These are phyloP conservation scores for Ellobium chinense DNA, from an alignment of 2,888 invertebrate genomes.

Conservation along the genomic window DNA sequence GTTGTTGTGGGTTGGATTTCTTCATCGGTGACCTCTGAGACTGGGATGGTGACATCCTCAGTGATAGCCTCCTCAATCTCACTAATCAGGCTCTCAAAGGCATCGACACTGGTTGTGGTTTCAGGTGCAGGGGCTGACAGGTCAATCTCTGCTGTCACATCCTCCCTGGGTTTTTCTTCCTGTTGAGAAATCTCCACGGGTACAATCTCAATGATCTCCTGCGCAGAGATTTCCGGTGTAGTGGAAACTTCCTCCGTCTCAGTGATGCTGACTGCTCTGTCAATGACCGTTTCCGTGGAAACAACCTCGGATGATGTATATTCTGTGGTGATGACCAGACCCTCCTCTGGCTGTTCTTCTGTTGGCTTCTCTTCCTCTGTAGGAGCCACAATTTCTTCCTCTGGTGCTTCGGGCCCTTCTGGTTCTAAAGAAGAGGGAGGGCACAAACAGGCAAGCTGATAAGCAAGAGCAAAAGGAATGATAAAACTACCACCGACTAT, in stretches of 20 bases:
- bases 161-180: conserved; percentile 35
- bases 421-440: conserved; percentile 13
- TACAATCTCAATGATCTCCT: conserved; percentile 45
- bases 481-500: too few species aligned
- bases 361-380: conserved; percentile 56
- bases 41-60: conserved; percentile 50
- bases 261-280: conserved; percentile 55
- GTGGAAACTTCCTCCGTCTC: conserved; percentile 73
- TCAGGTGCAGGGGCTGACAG: conserved; percentile 36
- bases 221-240: conserved; percentile 60
- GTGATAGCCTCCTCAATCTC: conserved; percentile 63
- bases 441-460: background rate
- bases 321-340: conserved; percentile 43
- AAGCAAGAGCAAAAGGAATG: background rate
- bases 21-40: conserved; percentile 17
- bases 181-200: conserved; percentile 57
- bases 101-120: conserved; percentile 28
- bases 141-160: conserved; percentile 26
- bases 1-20: conserved; percentile 10
- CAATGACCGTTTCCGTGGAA: conserved; percentile 65
- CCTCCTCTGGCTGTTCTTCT: conserved; percentile 37
- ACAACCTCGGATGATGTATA: conserved; percentile 61
- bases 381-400: conserved; percentile 17
- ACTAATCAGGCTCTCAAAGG: conserved; percentile 52
- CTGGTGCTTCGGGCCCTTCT: conserved; percentile 17